Evolutionary conservation across 1,140 invertebrate species (phyloP).

Genomic region (Microvelia longipes): DNA sequence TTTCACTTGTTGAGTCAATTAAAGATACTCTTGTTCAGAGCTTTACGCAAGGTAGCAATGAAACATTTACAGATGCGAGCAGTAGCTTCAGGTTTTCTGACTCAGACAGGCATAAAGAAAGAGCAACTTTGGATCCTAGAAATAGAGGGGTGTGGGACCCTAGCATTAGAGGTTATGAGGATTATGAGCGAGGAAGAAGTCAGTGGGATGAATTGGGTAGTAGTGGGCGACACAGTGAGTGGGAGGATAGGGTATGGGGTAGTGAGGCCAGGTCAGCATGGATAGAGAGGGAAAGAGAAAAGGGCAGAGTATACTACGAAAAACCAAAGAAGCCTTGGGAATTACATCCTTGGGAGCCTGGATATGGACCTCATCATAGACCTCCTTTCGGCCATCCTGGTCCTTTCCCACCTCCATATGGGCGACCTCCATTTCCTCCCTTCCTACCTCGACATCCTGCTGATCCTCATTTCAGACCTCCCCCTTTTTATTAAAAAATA

Average conservation of each 20-base stretch:
- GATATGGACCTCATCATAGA: neutral
- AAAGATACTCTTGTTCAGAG: neutral
- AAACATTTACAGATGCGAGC: neutral
- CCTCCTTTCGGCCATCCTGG: too few species aligned
- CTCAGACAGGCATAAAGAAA: neutral
- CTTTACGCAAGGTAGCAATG: neutral
- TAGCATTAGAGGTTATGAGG: neutral
- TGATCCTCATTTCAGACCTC: too few species aligned
- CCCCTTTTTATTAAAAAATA: too few species aligned
- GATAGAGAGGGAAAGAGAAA: neutral
- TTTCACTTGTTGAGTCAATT: neutral
- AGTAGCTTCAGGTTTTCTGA: neutral
- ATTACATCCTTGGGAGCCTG: neutral
- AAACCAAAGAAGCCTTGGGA: neutral
- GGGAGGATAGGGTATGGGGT: neutral
- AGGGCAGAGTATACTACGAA: neutral
- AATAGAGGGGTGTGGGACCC: neutral
- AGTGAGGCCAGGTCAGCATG: neutral
- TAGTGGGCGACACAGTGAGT: neutral
- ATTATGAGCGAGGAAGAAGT: neutral
- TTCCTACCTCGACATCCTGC: too few species aligned
- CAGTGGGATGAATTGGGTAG: neutral
- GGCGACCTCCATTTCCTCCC: neutral
- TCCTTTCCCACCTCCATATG: too few species aligned
- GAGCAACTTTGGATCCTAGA: neutral